Percentiles rank a stretch among this genome's conserved stretches.
phyloP scores from a whole-genome alignment of 2,797 vertebrate species.

The Macropodus opercularis region DNA sequence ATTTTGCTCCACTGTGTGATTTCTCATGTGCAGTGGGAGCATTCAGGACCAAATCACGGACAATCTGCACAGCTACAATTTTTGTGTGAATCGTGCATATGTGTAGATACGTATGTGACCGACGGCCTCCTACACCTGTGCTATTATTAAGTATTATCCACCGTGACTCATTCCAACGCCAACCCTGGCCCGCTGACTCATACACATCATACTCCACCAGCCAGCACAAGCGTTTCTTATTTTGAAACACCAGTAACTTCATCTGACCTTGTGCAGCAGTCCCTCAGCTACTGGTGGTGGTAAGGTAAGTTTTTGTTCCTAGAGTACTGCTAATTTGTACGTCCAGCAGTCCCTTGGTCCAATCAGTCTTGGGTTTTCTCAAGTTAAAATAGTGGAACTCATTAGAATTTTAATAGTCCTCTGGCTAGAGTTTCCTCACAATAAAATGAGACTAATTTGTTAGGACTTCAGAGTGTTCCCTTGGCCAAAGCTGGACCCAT shows the following conservation, averaged over 20 bases:
- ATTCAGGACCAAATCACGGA: constrained; percentile 16
- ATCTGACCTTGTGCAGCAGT: constrained; percentile 34
- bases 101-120: constrained; percentile 48
- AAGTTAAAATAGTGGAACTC: constrained; percentile 55
- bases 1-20: background rate
- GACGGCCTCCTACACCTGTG: constrained; percentile 54
- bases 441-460: constrained; percentile 60
- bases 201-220: constrained; percentile 39
- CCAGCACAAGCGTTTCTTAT: constrained; percentile 33
- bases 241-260: constrained; percentile 36
- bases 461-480: constrained; percentile 32
- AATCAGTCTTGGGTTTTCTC: constrained; percentile 36
- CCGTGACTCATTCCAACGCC: constrained; percentile 68
- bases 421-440: constrained; percentile 35
- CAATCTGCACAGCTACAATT: constrained; percentile 20
- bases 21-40: constrained; percentile 8
- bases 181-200: constrained; percentile 67
- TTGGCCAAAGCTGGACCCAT: constrained; percentile 34
- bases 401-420: constrained; percentile 51
- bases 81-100: too few species aligned
- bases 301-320: constrained; percentile 25
- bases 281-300: constrained; percentile 11
- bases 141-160: constrained; percentile 71
- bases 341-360: constrained; percentile 33
- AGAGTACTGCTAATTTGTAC: constrained; percentile 43